Conservation (phyloP, 2,113 vertebrate species). For the Penelope pileata region DNA sequence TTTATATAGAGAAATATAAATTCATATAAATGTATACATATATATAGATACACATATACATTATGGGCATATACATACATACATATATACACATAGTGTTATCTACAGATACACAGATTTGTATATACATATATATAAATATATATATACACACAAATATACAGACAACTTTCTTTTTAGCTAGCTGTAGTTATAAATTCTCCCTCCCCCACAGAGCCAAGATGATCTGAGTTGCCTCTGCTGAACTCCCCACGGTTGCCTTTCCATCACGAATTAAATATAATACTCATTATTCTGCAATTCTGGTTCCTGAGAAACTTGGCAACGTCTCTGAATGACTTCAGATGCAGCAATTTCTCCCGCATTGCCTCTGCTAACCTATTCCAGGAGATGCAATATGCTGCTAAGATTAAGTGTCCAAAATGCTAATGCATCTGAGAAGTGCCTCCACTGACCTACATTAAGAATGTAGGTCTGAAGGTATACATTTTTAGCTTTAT, state of each 20-base stretch:
- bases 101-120: slow-evolving; percentile 64
- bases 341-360: slow-evolving; percentile 14
- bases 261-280: slow-evolving; percentile 20
- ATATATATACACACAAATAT: slow-evolving; percentile 28
- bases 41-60: slow-evolving; percentile 68
- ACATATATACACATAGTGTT: slow-evolving; percentile 59
- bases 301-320: slow-evolving; percentile 40
- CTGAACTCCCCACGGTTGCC: slow-evolving; percentile 14
- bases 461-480: background rate
- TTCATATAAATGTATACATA: slow-evolving; percentile 67
- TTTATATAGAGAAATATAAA: slow-evolving; percentile 71
- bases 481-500: background rate
- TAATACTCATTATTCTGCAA: slow-evolving; percentile 37
- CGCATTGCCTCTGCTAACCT: slow-evolving; percentile 1
- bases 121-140: slow-evolving; percentile 62
- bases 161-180: slow-evolving; percentile 31
- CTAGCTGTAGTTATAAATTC: slow-evolving; percentile 28
- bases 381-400: slow-evolving; percentile 4
- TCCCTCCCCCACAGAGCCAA: slow-evolving; percentile 23
- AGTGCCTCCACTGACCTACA: slow-evolving; percentile 54
- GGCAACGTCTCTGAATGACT: slow-evolving; percentile 28
- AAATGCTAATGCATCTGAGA: slow-evolving; percentile 20
- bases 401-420: slow-evolving; percentile 33
- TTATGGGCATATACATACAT: slow-evolving; percentile 57
- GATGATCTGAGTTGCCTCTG: slow-evolving; percentile 15